Base-by-base conservation (phyloP, 2,113 vertebrate genomes). In the Scalopus aquaticus region DNA sequence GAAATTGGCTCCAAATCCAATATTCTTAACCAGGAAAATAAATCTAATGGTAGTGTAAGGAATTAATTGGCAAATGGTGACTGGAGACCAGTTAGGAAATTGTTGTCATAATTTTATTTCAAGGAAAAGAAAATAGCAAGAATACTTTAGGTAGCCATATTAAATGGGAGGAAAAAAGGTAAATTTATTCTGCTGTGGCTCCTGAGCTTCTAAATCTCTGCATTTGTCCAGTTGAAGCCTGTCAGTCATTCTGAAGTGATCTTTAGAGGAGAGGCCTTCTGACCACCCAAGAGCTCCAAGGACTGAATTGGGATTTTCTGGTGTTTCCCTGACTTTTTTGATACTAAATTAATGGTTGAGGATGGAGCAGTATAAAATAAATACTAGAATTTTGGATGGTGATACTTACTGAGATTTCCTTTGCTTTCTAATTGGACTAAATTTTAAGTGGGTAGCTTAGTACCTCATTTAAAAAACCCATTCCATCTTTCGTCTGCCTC, bases 51-150 rank as follows among this genome's bases (percentile, higher is more conserved):
- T 17, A 67, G 11, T 89, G 0, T 51, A 72, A 90, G 78, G 67
- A 95, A 82, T 93, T 92, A 70, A 15, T 77, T 92, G 51, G 54
- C 90, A 93, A 93, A 72, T 95, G 49, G 58, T 65, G 17, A 72
- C 20, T 62, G 2, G 42, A 88, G 26, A 32, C 65, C 22, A 86
- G 3, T 62, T 44, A 82, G 37, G 37, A 86, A 39, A 81, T 19
- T 39, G 0, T 67, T 94, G n/a, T 46, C 35, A 58, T 82, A 78
- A 74, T 49, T 54, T 54, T 19, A 54, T 54, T 88, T 94, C 17
- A 81, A 89, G 74, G 49, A 79, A 93, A 88, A 79, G 78, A 19
- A 89, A 94, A 78, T 76, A 73, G 22, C 13, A 56, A 46, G 26
- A 69, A n/a, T 91, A 79, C 9, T 37, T 70, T 35, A 73, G 49